Conservation (phyloP, 2,888 invertebrate genomes). For the Tinea pellionella region DNA sequence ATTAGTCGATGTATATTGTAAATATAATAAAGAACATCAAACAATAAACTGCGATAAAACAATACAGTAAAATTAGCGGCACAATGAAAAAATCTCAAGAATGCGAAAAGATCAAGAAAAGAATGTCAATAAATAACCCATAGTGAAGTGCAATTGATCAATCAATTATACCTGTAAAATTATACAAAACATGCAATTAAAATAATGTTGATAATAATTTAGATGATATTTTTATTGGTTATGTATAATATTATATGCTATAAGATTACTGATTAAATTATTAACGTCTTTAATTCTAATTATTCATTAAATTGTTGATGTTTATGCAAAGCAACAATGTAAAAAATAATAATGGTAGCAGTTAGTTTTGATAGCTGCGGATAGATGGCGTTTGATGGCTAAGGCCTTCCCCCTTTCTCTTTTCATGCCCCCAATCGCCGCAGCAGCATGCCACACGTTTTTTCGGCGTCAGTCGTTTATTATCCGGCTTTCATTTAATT, state of each 20-base stretch:
- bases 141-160: not conserved
- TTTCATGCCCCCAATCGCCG: not conserved
- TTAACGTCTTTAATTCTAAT: too few species aligned
- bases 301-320: too few species aligned
- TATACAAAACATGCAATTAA: too few species aligned
- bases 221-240: too few species aligned
- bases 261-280: too few species aligned
- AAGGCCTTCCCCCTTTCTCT: not conserved
- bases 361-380: not conserved
- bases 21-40: not conserved
- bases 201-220: too few species aligned
- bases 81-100: not conserved
- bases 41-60: not conserved
- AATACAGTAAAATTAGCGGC: not conserved
- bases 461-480: constrained; percentile 59
- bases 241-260: too few species aligned
- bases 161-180: not conserved
- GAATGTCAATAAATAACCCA: not conserved
- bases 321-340: too few species aligned
- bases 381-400: not conserved
- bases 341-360: too few species aligned
- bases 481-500: constrained; percentile 57
- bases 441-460: constrained; percentile 55
- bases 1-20: not conserved
- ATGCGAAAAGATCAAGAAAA: not conserved